A percentile compares a stretch with the other conserved stretches of the same genome.
phyloP scores from a whole-genome alignment of 2,797 vertebrate genomes.

The Eutrigla gurnardus region DNA sequence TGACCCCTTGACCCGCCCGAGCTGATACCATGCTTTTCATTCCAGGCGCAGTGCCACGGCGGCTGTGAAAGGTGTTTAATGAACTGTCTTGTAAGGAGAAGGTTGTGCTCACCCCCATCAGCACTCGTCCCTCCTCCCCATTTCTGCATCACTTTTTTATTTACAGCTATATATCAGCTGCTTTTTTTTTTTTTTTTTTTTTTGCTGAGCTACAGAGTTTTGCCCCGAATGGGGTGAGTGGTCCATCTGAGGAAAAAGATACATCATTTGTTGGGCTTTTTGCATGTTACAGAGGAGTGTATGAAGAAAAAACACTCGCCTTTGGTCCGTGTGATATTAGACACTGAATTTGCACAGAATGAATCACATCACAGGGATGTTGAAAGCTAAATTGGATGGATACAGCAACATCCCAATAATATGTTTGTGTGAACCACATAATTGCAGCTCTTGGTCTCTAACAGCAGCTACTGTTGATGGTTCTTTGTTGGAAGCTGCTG shows the following conservation, averaged over 20 bases:
- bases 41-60: slow-evolving; percentile 47
- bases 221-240: slow-evolving; percentile 64
- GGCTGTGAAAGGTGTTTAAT: slow-evolving; percentile 75
- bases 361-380: not conserved
- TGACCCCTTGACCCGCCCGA: slow-evolving; percentile 66
- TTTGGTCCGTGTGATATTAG: slow-evolving; percentile 3
- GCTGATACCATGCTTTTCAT: slow-evolving; percentile 65
- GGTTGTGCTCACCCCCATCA: slow-evolving; percentile 62
- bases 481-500: slow-evolving; percentile 47
- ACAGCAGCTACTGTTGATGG: slow-evolving; percentile 34
- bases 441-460: slow-evolving; percentile 18
- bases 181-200: slow-evolving; percentile 58
- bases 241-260: slow-evolving; percentile 61
- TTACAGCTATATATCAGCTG: slow-evolving; percentile 70
- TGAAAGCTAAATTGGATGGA: slow-evolving; percentile 13
- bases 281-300: slow-evolving; percentile 52
- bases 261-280: slow-evolving; percentile 66
- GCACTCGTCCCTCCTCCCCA: slow-evolving; percentile 55
- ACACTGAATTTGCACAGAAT: not conserved
- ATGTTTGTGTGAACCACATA: slow-evolving; percentile 5
- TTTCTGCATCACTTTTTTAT: slow-evolving; percentile 77
- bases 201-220: slow-evolving; percentile 77
- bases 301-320: slow-evolving; percentile 28
- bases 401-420: slow-evolving; percentile 2
- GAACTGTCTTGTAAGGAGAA: slow-evolving; percentile 72